phyloP scores from a whole-genome alignment of 2,113 vertebrate species.

The Sakesphorus luctuosus region DNA sequence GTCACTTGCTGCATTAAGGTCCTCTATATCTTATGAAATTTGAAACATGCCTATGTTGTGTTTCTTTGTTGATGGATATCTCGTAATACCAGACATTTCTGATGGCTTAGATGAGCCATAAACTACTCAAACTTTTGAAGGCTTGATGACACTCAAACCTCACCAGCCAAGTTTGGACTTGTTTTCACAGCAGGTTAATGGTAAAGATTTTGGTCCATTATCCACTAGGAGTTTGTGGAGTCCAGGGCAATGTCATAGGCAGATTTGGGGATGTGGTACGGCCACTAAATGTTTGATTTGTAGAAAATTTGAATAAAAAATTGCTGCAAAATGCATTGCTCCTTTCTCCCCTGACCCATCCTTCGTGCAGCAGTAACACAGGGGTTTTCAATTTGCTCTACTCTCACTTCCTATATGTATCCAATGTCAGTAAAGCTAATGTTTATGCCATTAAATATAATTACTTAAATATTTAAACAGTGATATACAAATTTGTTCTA shows the following conservation, averaged over 20 bases:
- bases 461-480: constrained; percentile 26
- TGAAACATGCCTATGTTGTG: neutral
- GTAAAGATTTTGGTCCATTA: neutral
- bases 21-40: neutral
- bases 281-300: neutral
- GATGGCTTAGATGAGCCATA: neutral
- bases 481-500: neutral
- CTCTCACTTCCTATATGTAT: neutral
- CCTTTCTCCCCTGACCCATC: neutral
- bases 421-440: neutral
- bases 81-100: neutral
- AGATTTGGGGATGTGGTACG: neutral
- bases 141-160: neutral
- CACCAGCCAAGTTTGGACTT: neutral
- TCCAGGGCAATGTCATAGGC: neutral
- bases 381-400: neutral
- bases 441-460: neutral
- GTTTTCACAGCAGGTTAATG: neutral
- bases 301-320: neutral
- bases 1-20: accelerated
- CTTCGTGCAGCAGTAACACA: neutral
- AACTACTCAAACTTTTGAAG: neutral
- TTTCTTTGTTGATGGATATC: neutral
- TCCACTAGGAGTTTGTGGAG: neutral
- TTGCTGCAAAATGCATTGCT: neutral